Base-by-base conservation (phyloP, 2,888 invertebrate genomes). In the Erpobdella octoculata region DNA sequence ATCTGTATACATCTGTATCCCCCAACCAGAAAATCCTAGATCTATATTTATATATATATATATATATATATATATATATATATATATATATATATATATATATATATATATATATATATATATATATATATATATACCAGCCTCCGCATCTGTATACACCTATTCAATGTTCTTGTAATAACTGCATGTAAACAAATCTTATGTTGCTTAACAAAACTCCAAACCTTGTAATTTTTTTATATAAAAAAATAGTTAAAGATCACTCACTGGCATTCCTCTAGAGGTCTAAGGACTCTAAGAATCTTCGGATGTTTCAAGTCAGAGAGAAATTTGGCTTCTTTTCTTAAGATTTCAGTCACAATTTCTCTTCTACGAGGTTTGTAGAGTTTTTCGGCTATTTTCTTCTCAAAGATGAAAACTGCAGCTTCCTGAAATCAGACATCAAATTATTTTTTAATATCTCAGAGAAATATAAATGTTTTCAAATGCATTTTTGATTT, bases 341-440 rank as follows among this genome's bases (percentile, higher is more conserved):
- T 87, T 46, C 92, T 87, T 70, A 95, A 85, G 72, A 92, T 88
- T 80, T 95, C 94, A 8, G 93, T 88, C 78, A 95, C 90, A n/a
- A 89, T 89, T 81, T 94, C 94, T 81, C 92, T 91, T 73, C 92
- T 87, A 78, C 92, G 90, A 3, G 93, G 93, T 80, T 92, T 94
- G 85, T 91, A 92, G 59, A 94, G 33, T 81, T 93, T 94, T 46
- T 75, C 75, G 2, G 75, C 75, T 15, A 71, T 71, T 46, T 70
- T 70, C 73, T 75, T 75, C 67, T 75, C 75, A 58, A 75, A 75
- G 12, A 75, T 36, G 68, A 75, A 75, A 5, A 75, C 73, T 8
- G 75, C 72, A 8, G 70, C 75, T 37, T 75, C 75, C 75, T 75
- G 71, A 9, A 85, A 76, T 12, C 21, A 53, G 48, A 9, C 48